These are phyloP conservation scores for Listronotus bonariensis DNA, from an alignment of 1,140 invertebrate genomes.

Conservation along the genomic window DNA sequence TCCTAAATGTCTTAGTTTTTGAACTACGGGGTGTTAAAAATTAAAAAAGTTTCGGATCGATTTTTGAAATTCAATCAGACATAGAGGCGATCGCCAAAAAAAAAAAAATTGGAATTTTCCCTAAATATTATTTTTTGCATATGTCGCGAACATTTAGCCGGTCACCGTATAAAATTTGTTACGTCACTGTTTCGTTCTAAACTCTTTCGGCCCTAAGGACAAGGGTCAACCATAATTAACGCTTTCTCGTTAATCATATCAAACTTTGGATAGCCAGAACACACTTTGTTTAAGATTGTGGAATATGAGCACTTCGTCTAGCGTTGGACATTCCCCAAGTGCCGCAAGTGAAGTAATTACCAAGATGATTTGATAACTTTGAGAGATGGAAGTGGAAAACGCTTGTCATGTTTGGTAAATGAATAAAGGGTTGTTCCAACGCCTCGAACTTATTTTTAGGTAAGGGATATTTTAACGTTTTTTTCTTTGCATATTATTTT, in stretches of 20 bases:
- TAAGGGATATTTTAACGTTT: too few species aligned
- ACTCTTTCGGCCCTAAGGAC: constrained; percentile 18
- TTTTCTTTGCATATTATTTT: too few species aligned
- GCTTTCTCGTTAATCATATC: constrained; percentile 49
- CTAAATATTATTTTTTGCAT: too few species aligned
- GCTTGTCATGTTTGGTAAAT: constrained; percentile 14
- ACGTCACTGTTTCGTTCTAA: not conserved
- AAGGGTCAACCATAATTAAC: constrained; percentile 50
- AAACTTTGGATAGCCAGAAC: constrained; percentile 37
- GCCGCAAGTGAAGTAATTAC: constrained; percentile 37
- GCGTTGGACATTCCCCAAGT: constrained; percentile 29
- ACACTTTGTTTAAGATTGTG: constrained; percentile 47
- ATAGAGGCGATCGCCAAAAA: too few species aligned
- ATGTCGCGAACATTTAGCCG: too few species aligned
- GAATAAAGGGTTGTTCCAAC: not conserved
- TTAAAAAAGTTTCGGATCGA: too few species aligned
- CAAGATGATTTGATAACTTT: constrained; percentile 38
- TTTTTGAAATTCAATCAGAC: too few species aligned
- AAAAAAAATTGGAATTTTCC: too few species aligned
- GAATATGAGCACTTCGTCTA: constrained; percentile 11
- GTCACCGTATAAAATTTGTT: too few species aligned
- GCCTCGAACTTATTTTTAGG: too few species aligned
- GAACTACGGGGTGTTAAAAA: too few species aligned
- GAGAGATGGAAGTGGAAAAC: constrained; percentile 25
- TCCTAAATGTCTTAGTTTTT: too few species aligned